phyloP scores from a whole-genome alignment of 2,888 invertebrate species.

The Oligia strigilis region DNA sequence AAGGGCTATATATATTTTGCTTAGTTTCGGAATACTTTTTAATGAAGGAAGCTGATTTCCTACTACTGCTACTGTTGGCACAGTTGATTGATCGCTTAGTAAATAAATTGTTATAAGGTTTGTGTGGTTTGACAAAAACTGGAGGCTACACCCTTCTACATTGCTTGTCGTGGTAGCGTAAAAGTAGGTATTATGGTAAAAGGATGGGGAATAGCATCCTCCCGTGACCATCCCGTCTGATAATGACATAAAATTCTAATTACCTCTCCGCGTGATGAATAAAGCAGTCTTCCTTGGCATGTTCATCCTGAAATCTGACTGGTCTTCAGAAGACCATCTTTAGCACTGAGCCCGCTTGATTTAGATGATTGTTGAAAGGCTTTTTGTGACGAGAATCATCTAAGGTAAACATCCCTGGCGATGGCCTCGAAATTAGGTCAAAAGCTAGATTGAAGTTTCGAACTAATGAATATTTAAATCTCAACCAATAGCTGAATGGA shows the following conservation, averaged over 20 bases:
- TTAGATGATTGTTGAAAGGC: not conserved
- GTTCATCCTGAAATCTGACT: not conserved
- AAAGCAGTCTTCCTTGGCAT: not conserved
- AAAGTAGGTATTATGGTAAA: not conserved
- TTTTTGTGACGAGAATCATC: not conserved
- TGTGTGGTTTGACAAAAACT: not conserved
- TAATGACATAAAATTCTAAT: too few relatives aligned
- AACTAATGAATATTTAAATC: conserved; percentile 28
- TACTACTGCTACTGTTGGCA: not conserved
- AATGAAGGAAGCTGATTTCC: not conserved
- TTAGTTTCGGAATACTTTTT: not conserved
- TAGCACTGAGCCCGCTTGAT: not conserved
- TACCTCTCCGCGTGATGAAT: not conserved
- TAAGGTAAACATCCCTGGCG: not conserved
- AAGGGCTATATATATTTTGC: conserved; percentile 10
- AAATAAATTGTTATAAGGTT: not conserved
- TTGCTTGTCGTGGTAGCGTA: not conserved
- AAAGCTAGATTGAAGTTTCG: conserved; percentile 2
- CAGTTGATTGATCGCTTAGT: not conserved
- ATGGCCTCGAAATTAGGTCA: not conserved
- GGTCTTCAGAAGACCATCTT: too few relatives aligned
- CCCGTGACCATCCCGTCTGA: too few relatives aligned
- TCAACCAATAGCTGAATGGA: conserved; percentile 2
- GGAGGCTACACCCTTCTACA: not conserved
- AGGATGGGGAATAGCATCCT: too few relatives aligned